phyloP scores from a whole-genome alignment of 2,113 vertebrate species.

The Dromas ardeola region DNA sequence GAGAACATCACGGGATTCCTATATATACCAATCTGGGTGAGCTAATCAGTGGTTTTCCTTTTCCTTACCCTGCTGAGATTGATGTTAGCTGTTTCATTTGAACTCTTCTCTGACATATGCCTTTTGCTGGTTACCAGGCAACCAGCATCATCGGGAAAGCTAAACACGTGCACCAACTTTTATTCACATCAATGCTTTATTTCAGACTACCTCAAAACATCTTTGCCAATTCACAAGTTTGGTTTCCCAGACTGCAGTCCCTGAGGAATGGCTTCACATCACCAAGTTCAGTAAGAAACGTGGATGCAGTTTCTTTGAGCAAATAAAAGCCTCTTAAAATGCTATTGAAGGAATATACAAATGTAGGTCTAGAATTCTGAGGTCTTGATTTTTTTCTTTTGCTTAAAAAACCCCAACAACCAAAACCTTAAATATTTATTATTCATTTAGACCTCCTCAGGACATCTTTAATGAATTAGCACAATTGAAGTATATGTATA shows the following conservation, averaged over 20 bases:
- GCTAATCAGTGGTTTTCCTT: not conserved
- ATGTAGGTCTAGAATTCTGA: not conserved
- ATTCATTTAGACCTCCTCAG: not conserved
- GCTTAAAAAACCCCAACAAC: not conserved
- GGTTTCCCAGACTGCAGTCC: not conserved
- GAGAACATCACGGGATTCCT: constrained; percentile 3
- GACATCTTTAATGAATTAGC: not conserved
- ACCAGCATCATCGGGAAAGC: not conserved
- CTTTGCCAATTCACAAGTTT: constrained; percentile 5
- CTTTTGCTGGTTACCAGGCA: constrained; percentile 33
- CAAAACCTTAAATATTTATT: not conserved
- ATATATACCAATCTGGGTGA: not conserved
- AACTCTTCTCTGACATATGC: constrained; percentile 26
- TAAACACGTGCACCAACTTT: not conserved
- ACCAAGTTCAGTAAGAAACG: not conserved
- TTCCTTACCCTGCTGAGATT: constrained; percentile 28
- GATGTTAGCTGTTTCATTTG: constrained; percentile 22
- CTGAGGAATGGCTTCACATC: not conserved
- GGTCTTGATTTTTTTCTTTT: not conserved
- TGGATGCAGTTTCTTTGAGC: not conserved
- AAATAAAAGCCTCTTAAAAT: not conserved
- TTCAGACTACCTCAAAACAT: not conserved
- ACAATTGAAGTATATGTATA: not conserved
- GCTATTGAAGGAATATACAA: not conserved
- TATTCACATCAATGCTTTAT: not conserved